phyloP scores from a whole-genome alignment of 1,140 invertebrate genomes.

The Cydia fagiglandana region DNA sequence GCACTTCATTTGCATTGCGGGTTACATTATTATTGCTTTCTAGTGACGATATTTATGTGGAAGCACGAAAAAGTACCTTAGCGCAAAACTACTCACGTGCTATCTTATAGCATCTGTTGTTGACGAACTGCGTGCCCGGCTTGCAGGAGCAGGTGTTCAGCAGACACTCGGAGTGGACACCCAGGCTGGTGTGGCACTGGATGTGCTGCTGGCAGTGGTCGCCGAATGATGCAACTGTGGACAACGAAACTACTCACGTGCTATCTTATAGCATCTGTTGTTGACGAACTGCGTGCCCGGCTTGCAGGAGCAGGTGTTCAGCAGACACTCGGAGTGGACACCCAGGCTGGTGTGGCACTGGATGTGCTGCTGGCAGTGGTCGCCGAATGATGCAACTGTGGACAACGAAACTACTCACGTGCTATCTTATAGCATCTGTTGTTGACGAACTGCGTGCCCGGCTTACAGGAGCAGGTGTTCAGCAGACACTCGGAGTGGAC shows the following conservation, averaged over 20 bases:
- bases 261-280: conserved; percentile 70
- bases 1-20: too few species aligned
- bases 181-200: conserved; percentile 73
- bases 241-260: too few species aligned
- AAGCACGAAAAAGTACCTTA: too few species aligned
- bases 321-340: conserved; percentile 64
- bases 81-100: conserved; percentile 45
- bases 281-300: conserved; percentile 67
- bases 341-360: conserved; percentile 74
- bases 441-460: conserved; percentile 67
- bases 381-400: conserved; percentile 70
- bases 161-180: conserved; percentile 66
- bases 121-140: conserved; percentile 65
- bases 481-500: conserved; percentile 65
- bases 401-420: too few species aligned
- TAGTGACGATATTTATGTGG: too few species aligned
- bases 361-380: conserved; percentile 68
- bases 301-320: conserved; percentile 62
- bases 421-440: conserved; percentile 71
- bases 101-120: conserved; percentile 70
- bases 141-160: conserved; percentile 63
- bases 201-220: conserved; percentile 70
- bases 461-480: conserved; percentile 61
- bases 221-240: conserved; percentile 69
- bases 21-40: too few species aligned